Evolutionary conservation across 1,140 invertebrate species (phyloP), one percentile per base, ranked within the genome.

Genomic region (Pemphigus obesinymphae): DNA sequence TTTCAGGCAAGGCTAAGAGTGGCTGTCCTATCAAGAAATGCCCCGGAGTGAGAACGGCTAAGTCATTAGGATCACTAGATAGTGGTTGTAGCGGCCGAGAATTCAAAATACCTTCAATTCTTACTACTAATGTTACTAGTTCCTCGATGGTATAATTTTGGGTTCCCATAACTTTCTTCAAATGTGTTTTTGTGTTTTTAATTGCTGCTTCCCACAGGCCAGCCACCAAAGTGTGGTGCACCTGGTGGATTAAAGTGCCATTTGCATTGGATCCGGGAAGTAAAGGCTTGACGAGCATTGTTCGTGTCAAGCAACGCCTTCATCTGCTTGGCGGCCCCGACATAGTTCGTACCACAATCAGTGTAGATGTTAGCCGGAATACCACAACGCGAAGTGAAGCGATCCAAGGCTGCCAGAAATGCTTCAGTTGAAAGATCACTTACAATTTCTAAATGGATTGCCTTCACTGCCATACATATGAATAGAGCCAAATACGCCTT

Each of bases 401-500:
- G 82, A 20, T 84, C 82, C 2, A 89, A 82, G 5, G 86, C 84
- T 13, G 86, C 83, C 3, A 88, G 75, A 70, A 89, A 89, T 2
- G 84, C 83, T 55, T 87, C 85, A 0, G 88, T 86, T 3, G 86
- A 84, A 7, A 89, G 66, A 82, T 86, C 84, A 0, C 84, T 84
- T 0, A 88, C 87, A 0, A 88, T 29, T 83, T 89, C 88, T 15
- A 89, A 82, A 82, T 89, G 88, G 29, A 88, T 81, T 4, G 87
- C 88, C 58, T 85, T 85, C 1, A 87, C 87, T 3, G 83, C 58
- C 23, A 88, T 86, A 76, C 88, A 89, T 8, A 88, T 85, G 80
- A 89, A 89, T 6, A 89, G 2, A 23, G 84, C 85, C 11, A 88
- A 68, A 82, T 88, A 89, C 3, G 83, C 85, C 82, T 89, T 89